These are phyloP conservation scores for Todus mexicanus DNA, from an alignment of 2,797 vertebrate genomes.

Conservation along the genomic window DNA sequence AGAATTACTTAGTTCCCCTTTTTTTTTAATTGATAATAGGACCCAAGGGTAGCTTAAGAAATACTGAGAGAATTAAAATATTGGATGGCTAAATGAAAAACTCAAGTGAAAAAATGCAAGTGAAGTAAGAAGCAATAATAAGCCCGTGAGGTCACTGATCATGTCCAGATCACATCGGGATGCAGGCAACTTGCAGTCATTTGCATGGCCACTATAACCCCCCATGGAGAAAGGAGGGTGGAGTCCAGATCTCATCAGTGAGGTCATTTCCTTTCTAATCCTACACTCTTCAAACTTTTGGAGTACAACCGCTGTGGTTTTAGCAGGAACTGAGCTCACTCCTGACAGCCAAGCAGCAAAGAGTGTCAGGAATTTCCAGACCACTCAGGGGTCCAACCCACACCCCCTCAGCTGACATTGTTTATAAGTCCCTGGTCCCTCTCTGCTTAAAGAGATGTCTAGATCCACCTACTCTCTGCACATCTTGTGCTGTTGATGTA, in stretches of 20 bases:
- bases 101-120: not conserved
- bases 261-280: conserved; percentile 29
- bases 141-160: conserved; percentile 21
- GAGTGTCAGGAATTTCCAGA: conserved; percentile 32
- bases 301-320: not conserved
- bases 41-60: conserved; percentile 29
- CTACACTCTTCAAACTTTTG: not conserved
- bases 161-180: not conserved
- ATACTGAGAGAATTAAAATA: conserved; percentile 20
- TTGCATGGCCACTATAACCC: not conserved
- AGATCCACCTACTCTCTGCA: conserved; percentile 8
- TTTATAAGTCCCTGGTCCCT: conserved; percentile 5
- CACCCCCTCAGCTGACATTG: not conserved
- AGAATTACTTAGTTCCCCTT: conserved; percentile 9
- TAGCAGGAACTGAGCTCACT: conserved; percentile 19
- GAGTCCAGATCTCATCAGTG: conserved; percentile 18
- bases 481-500: not conserved
- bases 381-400: not conserved
- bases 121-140: conserved; percentile 26
- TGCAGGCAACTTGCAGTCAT: not conserved
- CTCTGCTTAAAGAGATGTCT: not conserved
- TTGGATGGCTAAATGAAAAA: conserved; percentile 12
- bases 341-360: not conserved
- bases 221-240: not conserved
- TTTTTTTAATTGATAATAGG: not conserved